Evolutionary conservation across 2,113 vertebrate species (phyloP), one percentile per base, ranked within the genome.

Genomic region (Malurus alboscapulatus): DNA sequence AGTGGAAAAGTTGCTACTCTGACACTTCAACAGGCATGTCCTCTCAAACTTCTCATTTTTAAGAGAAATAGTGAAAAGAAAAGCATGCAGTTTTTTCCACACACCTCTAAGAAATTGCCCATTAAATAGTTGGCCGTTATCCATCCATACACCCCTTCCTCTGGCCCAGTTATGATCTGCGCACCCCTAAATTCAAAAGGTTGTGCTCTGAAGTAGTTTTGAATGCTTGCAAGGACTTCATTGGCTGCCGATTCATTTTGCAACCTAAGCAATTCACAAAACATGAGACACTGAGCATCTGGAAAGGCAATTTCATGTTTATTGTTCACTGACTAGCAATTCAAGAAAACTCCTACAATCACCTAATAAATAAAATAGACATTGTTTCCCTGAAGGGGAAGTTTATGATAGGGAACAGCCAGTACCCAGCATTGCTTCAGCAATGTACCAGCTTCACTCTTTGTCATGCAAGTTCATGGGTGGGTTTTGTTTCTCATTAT

Each of bases 121-220:
- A 98, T 98, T 96, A 99, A 98, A 97, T 99, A 99, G 98, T 99
- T 99, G 98, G 98, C 99, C 8, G 99, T 99, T 97, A 99, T 98
- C 99, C 99, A 99, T 88, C 99, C 99, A 87, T 99, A 99, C 40
- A 99, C 96, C 58, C 99, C 99, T 97, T 99, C 99, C 88, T 99
- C 98, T 95, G 98, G 98, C 79, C 99, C 99, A 67, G 98, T 98
- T 95, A 99, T 98, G 97, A 99, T 98, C 67, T 99, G 98, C 40
- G 98, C 98, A 77, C 98, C 98, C 96, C 98, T 98, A 97, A 99
- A 99, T 66, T 96, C 93, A 96, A 99, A 99, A 80, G 99, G 98
- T 93, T 98, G 97, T 79, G 97, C 95, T 81, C 94, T 93, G 94
- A 99, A 98, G 97, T 98, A 99, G 83, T 92, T 94, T 84, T 96